Evolutionary conservation across 1,140 invertebrate species (phyloP).

Genomic region (Bombus huntii): DNA sequence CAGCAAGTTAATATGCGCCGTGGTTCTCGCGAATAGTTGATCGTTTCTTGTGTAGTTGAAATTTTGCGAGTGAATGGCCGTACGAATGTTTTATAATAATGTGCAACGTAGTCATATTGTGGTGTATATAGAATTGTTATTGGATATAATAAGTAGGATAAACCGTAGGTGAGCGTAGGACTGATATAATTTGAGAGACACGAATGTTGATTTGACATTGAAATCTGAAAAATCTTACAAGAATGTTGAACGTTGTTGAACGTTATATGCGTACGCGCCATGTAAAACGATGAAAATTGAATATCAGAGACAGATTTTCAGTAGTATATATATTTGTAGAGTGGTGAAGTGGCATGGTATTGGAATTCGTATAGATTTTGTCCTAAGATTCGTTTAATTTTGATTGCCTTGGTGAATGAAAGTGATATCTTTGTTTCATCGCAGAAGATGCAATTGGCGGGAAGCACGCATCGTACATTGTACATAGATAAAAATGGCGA

Average conservation of each 20-base stretch:
- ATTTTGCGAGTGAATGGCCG: not conserved
- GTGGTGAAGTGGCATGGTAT: not conserved
- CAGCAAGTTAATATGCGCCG: not conserved
- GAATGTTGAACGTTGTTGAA: not conserved
- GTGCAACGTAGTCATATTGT: not conserved
- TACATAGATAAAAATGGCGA: not conserved
- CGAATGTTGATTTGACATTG: not conserved
- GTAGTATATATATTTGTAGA: too few species aligned
- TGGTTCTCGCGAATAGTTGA: not conserved
- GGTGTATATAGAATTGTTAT: not conserved
- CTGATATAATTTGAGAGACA: not conserved
- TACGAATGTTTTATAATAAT: not conserved
- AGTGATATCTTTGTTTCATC: not conserved
- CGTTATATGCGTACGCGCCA: not conserved
- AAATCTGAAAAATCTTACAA: not conserved
- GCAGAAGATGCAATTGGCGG: not conserved
- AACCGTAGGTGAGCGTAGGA: not conserved
- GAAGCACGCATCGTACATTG: not conserved
- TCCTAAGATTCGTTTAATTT: not conserved
- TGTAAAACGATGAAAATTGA: not conserved
- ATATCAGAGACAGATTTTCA: not conserved
- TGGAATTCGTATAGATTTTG: not conserved
- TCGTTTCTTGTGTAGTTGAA: not conserved
- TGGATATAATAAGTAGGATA: not conserved
- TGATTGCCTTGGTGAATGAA: not conserved